Evolutionary conservation across 1,140 invertebrate genomes (phyloP), one percentile per base, ranked within the genome.

Genomic region (Leptinotarsa texana): DNA sequence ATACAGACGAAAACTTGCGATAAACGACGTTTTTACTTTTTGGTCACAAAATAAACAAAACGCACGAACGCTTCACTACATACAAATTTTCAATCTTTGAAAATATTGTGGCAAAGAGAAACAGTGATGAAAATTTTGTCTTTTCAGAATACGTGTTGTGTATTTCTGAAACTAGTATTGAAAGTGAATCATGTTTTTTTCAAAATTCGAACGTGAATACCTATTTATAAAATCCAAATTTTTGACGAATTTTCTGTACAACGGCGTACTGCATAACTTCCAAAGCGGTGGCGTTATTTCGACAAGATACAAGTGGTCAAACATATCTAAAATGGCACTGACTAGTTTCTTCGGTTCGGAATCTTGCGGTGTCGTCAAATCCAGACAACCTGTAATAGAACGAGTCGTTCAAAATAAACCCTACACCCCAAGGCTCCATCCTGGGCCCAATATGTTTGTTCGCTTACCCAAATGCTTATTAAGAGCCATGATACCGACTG

Each of bases 401-500:
- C 15, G 13, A 57, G 6, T 33, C 27, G 1, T 6, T 33, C 6
- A 33, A 27, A 33, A 33, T 5, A 33, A 33, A 33, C 27, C 6
- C 27, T 1, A 2, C 27, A 33, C 27, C 27, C 27, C 27, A 33
- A 33, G 27, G 27, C 27, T 33, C 27, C 27, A 33, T 33, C 8
- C 27, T 33, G 27, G 27, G 27, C 27, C 6, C 27, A 1, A 8
- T 8, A 8, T 33, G 27, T 1, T 33, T 33, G 6, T 57, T 51
- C 5, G 13, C 51, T 57, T 72, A 74, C 80, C 90, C 13, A 94
- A 83, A 13, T 91, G 86, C 13, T 87, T 87, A 48, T 93, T 91
- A 47, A 94, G 83, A 2, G 91, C 92, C 1, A 94, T 88, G 5
- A 89, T 82, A 1, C 87, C 89, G 6, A 93, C 90, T 0, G 90